Conservation (phyloP, 2,113 vertebrate genomes). For the Sisor rabdophorus region DNA sequence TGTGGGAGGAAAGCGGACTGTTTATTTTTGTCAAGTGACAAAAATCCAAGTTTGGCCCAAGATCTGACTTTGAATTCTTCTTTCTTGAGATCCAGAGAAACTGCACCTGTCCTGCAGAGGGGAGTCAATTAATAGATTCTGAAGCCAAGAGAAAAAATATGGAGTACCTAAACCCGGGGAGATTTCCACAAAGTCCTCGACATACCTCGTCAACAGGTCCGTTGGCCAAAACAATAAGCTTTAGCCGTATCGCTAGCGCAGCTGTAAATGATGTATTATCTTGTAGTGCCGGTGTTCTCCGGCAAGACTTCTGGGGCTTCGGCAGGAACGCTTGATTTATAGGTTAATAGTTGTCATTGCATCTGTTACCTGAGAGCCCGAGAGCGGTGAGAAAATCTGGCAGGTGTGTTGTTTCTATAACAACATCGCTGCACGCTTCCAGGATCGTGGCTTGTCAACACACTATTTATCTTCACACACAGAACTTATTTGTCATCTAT, state of each 20-base stretch:
- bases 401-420: conserved; percentile 29
- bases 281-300: conserved; percentile 2
- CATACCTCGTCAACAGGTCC: too few relatives aligned
- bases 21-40: too few relatives aligned
- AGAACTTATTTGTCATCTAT: conserved; percentile 32
- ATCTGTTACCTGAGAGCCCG: conserved; percentile 40
- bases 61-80: background rate
- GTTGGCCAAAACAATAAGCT: conserved; percentile 3
- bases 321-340: conserved; percentile 22
- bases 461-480: conserved; percentile 37
- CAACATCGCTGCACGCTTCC: conserved; percentile 1
- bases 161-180: conserved; percentile 3
- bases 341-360: conserved; percentile 9
- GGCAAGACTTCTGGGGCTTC: background rate
- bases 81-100: conserved; percentile 11
- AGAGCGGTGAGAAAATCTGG: background rate
- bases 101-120: conserved; percentile 10
- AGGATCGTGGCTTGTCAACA: conserved; percentile 31
- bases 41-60: conserved; percentile 16
- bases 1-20: too few relatives aligned
- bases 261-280: conserved; percentile 16
- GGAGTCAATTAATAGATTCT: conserved; percentile 10
- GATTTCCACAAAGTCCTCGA: conserved; percentile 18
- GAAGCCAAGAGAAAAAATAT: background rate
- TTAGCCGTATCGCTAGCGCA: conserved; percentile 11